Evolutionary conservation across 2,888 invertebrate genomes (phyloP).

Genomic region (Drosophila picticornis): DNA sequence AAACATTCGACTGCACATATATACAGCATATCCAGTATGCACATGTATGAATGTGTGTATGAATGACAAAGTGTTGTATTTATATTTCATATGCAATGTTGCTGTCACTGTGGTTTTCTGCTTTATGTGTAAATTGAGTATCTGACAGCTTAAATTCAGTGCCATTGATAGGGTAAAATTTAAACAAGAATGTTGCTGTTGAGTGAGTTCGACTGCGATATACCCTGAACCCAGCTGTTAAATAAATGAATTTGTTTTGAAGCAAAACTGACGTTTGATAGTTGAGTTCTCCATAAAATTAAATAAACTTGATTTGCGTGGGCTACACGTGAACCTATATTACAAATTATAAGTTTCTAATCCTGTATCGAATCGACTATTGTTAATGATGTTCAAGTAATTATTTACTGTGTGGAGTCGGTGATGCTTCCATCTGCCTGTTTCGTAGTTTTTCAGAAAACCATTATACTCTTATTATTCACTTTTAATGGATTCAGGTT

Average conservation of each 20-base stretch:
- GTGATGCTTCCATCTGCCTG: background rate
- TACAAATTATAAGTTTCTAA: background rate
- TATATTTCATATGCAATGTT: conserved; percentile 39
- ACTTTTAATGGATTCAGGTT: background rate
- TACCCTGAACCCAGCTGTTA: background rate
- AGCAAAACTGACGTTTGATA: background rate
- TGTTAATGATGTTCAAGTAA: background rate
- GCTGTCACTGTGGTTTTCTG: conserved; percentile 28
- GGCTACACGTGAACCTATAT: background rate
- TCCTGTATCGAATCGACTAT: background rate
- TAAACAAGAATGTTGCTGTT: background rate
- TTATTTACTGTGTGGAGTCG: background rate
- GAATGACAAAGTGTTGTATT: conserved; percentile 22
- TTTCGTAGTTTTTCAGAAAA: background rate
- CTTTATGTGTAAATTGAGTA: conserved; percentile 27
- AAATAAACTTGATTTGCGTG: background rate
- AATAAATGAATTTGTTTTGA: background rate
- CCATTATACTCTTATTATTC: background rate
- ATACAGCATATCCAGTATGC: background rate
- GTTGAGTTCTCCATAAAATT: background rate
- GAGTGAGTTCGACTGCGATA: background rate
- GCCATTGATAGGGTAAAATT: conserved; percentile 11
- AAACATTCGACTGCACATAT: background rate
- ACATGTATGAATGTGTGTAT: background rate
- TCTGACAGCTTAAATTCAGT: conserved; percentile 7